Evolutionary conservation across 2,888 invertebrate genomes (phyloP), one percentile per base, ranked within the genome.

Genomic region (Dromius quadrimaculatus): DNA sequence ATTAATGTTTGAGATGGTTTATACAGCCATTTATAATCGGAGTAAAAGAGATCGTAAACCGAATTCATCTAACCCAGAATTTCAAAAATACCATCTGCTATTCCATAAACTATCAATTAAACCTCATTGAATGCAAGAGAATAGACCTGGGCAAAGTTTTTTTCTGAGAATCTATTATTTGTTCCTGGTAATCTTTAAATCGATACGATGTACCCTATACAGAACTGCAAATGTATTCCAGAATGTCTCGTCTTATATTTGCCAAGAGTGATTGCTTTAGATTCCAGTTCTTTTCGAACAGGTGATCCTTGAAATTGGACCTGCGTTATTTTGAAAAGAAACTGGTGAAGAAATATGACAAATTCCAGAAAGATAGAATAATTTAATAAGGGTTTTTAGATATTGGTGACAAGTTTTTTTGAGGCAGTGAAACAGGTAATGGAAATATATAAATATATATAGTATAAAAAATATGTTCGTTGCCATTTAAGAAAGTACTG

Each of bases 141-240:
- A 22, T 47, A 47, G 47, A 47, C 23, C n/a, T 19, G 20, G n/a
- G 20, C 19, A 9, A 5, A 9, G 23, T 23, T 47, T 47, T 47
- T 47, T 20, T 47, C 34, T 59, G 59, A 59, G 36, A 59, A 59
- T 36, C 59, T 36, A 59, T n/a, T n/a, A n/a, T 59, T 59, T 59
- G 23, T 59, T 59, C 36, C n/a, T 38, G 2, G 20, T 6, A 43
- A 17, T 13, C 11, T 43, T 19, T 13, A 36, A 59, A 59, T 59
- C 59, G 59, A 59, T 59, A 36, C 11, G 17, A 17, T 13, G n/a
- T n/a, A 59, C 59, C 34, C 34, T 20, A 59, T 59, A 32, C n/a
- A 15, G 19, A 19, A 19, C 34, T 23, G n/a, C 17, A 36, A 23
- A 59, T 59, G 36, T 59, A 59, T 59, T 59, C 36, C 59, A 36